Percentiles rank a stretch among this genome's conserved stretches.
phyloP scores from a whole-genome alignment of 2,888 invertebrate genomes.

The Macaria liturata region DNA sequence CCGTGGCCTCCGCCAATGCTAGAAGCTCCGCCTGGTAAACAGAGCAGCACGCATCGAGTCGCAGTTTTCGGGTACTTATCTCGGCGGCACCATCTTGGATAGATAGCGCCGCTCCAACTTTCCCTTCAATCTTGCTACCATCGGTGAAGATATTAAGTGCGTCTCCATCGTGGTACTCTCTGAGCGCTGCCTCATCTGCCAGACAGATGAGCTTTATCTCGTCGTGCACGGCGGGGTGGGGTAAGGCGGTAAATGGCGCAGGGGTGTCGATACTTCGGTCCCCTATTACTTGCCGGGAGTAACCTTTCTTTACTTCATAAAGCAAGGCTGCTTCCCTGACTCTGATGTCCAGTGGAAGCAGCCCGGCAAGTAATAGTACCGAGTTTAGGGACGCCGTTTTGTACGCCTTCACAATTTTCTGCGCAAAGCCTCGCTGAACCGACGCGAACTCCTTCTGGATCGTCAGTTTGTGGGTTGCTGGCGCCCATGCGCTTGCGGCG shows the following conservation, averaged over 20 bases:
- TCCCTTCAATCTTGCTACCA: conserved; percentile 16
- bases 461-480: no score
- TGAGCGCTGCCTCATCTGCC: conserved; percentile 2
- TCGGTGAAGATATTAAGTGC: conserved; percentile 15
- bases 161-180: neutral
- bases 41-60: neutral
- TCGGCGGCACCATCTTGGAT: neutral
- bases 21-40: conserved; percentile 3
- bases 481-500: no score
- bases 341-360: conserved; percentile 20
- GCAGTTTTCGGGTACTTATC: neutral
- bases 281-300: no score
- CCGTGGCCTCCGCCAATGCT: neutral
- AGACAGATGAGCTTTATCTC: conserved; percentile 10
- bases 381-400: conserved; percentile 28
- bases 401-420: conserved; percentile 19
- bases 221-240: conserved; percentile 10
- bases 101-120: conserved; percentile 2
- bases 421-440: conserved; percentile 22
- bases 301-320: conserved; percentile 13
- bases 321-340: conserved; percentile 16
- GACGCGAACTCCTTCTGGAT: neutral
- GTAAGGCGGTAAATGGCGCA: neutral
- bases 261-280: neutral
- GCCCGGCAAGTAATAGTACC: conserved; percentile 15